A percentile compares a stretch with the other conserved stretches of the same genome.
Conservation (phyloP, 2,888 invertebrate genomes). For the Noctua janthina region DNA sequence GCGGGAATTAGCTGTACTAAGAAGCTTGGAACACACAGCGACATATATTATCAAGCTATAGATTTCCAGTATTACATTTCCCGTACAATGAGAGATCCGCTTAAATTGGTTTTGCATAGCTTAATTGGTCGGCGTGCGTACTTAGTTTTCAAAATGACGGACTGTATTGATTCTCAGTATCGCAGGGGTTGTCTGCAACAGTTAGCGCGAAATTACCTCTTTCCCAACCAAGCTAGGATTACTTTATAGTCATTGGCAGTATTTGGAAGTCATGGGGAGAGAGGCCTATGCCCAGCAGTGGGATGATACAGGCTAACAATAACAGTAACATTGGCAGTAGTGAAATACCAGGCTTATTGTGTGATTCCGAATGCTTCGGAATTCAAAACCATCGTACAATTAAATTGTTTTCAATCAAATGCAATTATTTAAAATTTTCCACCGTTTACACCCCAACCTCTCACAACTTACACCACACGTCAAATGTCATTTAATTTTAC, state of each 20-base stretch:
- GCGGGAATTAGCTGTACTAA: not conserved
- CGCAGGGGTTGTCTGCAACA: not conserved
- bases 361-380: not conserved
- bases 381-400: not conserved
- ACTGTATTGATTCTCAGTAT: not conserved
- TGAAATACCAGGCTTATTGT: not conserved
- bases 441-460: not conserved
- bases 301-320: too few species aligned
- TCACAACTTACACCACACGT: slow-evolving; percentile 71
- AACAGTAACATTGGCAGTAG: too few species aligned
- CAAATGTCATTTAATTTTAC: slow-evolving; percentile 87
- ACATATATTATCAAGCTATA: not conserved
- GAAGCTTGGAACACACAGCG: not conserved
- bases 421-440: too few species aligned
- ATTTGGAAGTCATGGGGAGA: too few species aligned
- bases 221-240: too few species aligned
- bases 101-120: not conserved
- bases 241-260: not conserved
- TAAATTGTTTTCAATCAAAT: rapidly evolving
- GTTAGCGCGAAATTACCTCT: not conserved
- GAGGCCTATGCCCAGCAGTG: too few species aligned
- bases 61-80: not conserved
- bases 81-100: not conserved
- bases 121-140: not conserved
- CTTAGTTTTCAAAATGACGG: not conserved